Percentiles rank a stretch among this genome's conserved stretches.
These are phyloP conservation scores for Solenopsis invicta DNA, from an alignment of 1,140 invertebrate genomes.

Conservation along the genomic window DNA sequence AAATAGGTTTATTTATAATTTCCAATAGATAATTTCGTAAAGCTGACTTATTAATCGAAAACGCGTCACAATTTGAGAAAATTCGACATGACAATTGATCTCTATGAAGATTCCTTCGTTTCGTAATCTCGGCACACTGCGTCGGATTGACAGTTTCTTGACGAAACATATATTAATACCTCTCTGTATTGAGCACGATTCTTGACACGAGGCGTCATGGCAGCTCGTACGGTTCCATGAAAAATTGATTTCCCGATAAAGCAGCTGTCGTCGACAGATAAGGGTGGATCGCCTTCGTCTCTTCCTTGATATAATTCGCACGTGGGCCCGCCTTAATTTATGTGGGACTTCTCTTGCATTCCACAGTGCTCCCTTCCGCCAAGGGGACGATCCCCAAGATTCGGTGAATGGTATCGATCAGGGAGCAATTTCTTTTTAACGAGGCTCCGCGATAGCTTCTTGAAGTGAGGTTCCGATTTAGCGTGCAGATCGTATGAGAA, in stretches of 20 bases:
- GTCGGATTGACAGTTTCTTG: conserved; percentile 48
- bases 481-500: conserved; percentile 30
- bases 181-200: conserved; percentile 46
- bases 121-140: background rate
- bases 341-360: conserved; percentile 53
- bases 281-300: conserved; percentile 26
- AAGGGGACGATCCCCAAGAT: conserved; percentile 38
- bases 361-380: background rate
- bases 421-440: conserved; percentile 78
- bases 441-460: conserved; percentile 71
- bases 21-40: background rate
- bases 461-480: conserved; percentile 67
- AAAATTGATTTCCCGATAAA: conserved; percentile 59
- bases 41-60: conserved; percentile 12
- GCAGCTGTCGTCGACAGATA: conserved; percentile 73
- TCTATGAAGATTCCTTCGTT: background rate
- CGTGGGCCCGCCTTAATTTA: conserved; percentile 68
- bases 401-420: conserved; percentile 72
- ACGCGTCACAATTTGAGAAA: background rate
- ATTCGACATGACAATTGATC: conserved; percentile 29
- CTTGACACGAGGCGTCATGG: conserved; percentile 36
- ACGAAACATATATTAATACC: conserved; percentile 19
- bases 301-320: background rate
- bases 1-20: background rate
- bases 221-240: conserved; percentile 34